phyloP scores from a whole-genome alignment of 2,113 vertebrate genomes.

The Arvicanthis niloticus region DNA sequence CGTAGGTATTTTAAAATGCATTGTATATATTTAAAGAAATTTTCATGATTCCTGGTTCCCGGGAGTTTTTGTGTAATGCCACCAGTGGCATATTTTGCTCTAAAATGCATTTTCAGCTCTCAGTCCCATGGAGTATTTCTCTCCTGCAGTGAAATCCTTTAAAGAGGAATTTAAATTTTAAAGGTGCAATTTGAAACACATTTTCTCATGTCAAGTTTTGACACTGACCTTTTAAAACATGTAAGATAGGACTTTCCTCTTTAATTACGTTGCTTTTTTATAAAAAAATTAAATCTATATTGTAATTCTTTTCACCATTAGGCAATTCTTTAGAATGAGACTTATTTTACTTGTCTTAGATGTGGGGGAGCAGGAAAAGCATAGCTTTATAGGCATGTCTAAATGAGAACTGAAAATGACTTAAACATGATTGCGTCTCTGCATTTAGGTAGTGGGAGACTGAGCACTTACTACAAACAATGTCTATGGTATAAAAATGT shows the following conservation, averaged over 20 bases:
- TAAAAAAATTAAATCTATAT: slow-evolving; percentile 68
- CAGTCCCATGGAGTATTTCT: slow-evolving; percentile 64
- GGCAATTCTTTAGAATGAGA: slow-evolving; percentile 36
- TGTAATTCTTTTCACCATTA: slow-evolving; percentile 67
- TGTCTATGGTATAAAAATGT: not conserved
- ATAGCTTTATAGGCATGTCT: not conserved
- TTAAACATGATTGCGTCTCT: not conserved
- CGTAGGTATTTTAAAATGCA: slow-evolving; percentile 55
- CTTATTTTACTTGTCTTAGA: slow-evolving; percentile 34
- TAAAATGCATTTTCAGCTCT: slow-evolving; percentile 60
- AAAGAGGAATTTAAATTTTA: slow-evolving; percentile 77
- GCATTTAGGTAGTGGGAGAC: not conserved
- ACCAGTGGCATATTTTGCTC: slow-evolving; percentile 63
- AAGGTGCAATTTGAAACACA: slow-evolving; percentile 78
- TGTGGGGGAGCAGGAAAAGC: not conserved
- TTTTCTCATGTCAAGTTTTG: slow-evolving; percentile 80
- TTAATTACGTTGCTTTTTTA: slow-evolving; percentile 70
- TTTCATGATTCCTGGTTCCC: slow-evolving; percentile 37
- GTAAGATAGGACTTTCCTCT: slow-evolving; percentile 66
- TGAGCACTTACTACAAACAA: not conserved
- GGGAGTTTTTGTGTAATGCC: slow-evolving; percentile 57
- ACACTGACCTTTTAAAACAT: slow-evolving; percentile 80
- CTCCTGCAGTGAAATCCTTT: slow-evolving; percentile 67
- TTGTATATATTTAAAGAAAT: slow-evolving; percentile 59
- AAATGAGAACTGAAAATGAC: not conserved